Percentiles rank a stretch among this genome's conserved stretches.
Evolutionary conservation across 1,140 invertebrate genomes (phyloP).

Genomic region (Drosophila saltans): DNA sequence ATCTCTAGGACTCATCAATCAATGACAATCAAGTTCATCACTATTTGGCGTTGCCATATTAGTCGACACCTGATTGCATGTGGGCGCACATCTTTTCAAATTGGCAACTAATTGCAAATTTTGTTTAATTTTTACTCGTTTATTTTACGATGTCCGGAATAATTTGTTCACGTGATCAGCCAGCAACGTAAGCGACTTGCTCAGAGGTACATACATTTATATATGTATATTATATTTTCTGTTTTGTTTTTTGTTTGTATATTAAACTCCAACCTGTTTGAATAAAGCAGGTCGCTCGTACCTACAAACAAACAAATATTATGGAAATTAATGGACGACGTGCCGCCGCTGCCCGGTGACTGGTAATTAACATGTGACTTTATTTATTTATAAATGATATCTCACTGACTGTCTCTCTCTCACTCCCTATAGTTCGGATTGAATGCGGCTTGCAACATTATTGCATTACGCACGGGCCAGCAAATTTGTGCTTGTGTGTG

Average conservation of each 20-base stretch:
- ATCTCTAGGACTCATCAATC: slow-evolving; percentile 1
- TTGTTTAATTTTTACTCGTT: slow-evolving; percentile 56
- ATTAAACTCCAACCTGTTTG: slow-evolving; percentile 70
- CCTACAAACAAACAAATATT: slow-evolving; percentile 57
- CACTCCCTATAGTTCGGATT: not conserved
- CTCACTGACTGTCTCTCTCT: slow-evolving; percentile 5
- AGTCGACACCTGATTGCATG: not conserved
- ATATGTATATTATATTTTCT: slow-evolving; percentile 57
- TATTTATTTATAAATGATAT: slow-evolving; percentile 53
- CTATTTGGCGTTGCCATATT: slow-evolving; percentile 1
- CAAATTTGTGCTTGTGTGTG: slow-evolving; percentile 15
- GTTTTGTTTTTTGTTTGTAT: slow-evolving; percentile 36
- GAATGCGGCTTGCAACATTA: slow-evolving; percentile 38
- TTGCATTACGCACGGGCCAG: slow-evolving; percentile 38
- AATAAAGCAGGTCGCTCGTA: slow-evolving; percentile 66
- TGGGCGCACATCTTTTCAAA: slow-evolving; percentile 10
- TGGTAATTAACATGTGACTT: slow-evolving; percentile 74
- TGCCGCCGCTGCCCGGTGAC: slow-evolving; percentile 38
- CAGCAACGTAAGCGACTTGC: slow-evolving; percentile 21
- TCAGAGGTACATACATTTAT: not conserved
- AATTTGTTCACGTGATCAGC: slow-evolving; percentile 71
- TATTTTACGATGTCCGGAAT: slow-evolving; percentile 46
- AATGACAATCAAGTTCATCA: not conserved
- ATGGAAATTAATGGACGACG: slow-evolving; percentile 60
- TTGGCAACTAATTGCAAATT: not conserved